phyloP scores from a whole-genome alignment of 2,113 vertebrate genomes.

The Oncorhynchus clarkii region DNA sequence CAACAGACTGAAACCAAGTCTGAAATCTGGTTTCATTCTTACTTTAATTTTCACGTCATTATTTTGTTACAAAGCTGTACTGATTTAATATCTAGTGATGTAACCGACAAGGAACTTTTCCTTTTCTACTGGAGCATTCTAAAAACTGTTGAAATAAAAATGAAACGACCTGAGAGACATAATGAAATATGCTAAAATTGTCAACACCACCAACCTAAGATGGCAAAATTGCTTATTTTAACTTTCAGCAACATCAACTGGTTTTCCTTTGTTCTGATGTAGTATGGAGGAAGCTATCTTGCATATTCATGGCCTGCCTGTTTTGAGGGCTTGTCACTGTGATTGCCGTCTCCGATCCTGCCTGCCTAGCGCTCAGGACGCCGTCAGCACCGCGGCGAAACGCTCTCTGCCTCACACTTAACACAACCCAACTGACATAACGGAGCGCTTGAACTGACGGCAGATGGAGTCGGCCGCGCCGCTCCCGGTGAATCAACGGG shows the following conservation, averaged over 20 bases:
- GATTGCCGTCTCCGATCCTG: conserved; percentile 60
- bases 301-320: conserved; percentile 90
- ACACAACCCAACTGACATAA: conserved; percentile 83
- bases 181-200: conserved; percentile 62
- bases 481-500: conserved; percentile 78
- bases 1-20: conserved; percentile 51
- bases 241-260: conserved; percentile 70
- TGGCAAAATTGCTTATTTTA: conserved; percentile 76
- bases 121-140: conserved; percentile 15
- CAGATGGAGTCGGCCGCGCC: conserved; percentile 76
- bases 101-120: conserved; percentile 54
- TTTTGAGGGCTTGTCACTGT: conserved; percentile 84
- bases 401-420: conserved; percentile 81
- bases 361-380: neutral
- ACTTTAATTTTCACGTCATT: conserved; percentile 31
- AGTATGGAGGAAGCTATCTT: conserved; percentile 70
- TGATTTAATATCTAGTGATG: conserved; percentile 64
- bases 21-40: neutral
- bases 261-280: conserved; percentile 34
- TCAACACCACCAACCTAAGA: conserved; percentile 62
- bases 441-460: conserved; percentile 83
- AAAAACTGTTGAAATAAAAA: conserved; percentile 40
- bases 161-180: conserved; percentile 54
- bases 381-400: neutral
- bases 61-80: conserved; percentile 65